These are phyloP conservation scores for Leucophenga maculata DNA, from an alignment of 2,888 invertebrate species.

Conservation along the genomic window DNA sequence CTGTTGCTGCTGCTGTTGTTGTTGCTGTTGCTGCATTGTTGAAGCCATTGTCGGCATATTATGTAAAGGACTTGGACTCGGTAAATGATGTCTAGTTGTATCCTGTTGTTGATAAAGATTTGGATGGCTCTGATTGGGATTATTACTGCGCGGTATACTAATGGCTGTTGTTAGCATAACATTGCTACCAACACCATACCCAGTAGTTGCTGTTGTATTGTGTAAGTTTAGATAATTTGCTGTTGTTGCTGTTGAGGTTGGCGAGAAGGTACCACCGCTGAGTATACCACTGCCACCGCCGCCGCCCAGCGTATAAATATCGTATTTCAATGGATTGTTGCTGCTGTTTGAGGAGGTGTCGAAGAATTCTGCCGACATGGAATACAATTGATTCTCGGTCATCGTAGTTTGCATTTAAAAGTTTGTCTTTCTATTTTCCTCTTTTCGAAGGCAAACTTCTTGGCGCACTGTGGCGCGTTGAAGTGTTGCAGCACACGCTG, in stretches of 20 bases:
- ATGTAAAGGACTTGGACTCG: conserved; percentile 52
- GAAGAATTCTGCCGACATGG: conserved; percentile 72
- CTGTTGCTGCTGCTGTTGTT: conserved; percentile 42
- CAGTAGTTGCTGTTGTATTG: conserved; percentile 39
- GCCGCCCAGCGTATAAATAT: conserved; percentile 62
- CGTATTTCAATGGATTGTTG: conserved; percentile 70
- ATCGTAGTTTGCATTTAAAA: conserved; percentile 50
- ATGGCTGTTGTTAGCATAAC: conserved; percentile 70
- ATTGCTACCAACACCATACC: conserved; percentile 49
- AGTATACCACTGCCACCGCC: conserved; percentile 42
- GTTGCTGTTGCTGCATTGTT: conserved; percentile 58
- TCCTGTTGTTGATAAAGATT: conserved; percentile 57
- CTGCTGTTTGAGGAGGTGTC: conserved; percentile 71
- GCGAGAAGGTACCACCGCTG: conserved; percentile 29
- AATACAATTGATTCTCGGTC: conserved; percentile 72
- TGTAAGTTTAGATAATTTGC: conserved; percentile 31
- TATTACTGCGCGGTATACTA: conserved; percentile 70
- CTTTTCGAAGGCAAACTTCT: conserved; percentile 32
- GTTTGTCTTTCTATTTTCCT: conserved; percentile 24
- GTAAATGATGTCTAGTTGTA: conserved; percentile 46
- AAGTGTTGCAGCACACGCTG: neutral
- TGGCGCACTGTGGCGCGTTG: conserved; percentile 39
- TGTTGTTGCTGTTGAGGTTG: conserved; percentile 49
- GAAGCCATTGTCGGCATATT: conserved; percentile 52
- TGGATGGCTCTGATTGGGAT: conserved; percentile 66